Evolutionary conservation across 1,140 invertebrate species (phyloP).

Genomic region (Drosophila triauraria): DNA sequence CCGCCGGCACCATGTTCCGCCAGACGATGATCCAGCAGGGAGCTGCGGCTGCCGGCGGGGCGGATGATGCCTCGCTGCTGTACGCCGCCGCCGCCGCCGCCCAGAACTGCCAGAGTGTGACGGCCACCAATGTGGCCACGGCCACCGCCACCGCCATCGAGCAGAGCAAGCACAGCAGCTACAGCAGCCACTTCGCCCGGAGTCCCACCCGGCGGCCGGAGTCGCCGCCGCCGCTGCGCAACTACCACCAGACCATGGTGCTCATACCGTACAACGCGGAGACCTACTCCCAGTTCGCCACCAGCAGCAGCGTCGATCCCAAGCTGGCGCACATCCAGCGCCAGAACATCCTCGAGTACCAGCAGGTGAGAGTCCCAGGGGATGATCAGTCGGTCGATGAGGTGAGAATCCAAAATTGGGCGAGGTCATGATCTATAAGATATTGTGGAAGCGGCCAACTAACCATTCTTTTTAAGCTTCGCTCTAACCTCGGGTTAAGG

Average conservation of each 20-base stretch:
- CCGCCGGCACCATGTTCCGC: constrained; percentile 83
- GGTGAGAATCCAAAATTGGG: constrained; percentile 13
- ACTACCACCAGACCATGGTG: constrained; percentile 90
- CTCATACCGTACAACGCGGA: constrained; percentile 90
- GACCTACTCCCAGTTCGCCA: constrained; percentile 83
- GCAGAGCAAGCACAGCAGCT: constrained; percentile 82
- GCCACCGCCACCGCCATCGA: constrained; percentile 67
- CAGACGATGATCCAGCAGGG: constrained; percentile 83
- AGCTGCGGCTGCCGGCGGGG: constrained; percentile 27
- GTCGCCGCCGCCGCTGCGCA: constrained; percentile 88
- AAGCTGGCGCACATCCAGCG: constrained; percentile 78
- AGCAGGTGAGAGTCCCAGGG: constrained; percentile 70
- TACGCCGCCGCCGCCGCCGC: constrained; percentile 68
- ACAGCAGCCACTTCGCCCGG: constrained; percentile 79
- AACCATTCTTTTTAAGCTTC: not conserved
- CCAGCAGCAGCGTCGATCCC: constrained; percentile 74
- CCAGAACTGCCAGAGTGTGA: constrained; percentile 81
- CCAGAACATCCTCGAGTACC: constrained; percentile 84
- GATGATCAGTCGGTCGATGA: constrained; percentile 3
- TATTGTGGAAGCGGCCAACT: not conserved
- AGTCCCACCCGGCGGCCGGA: constrained; percentile 86
- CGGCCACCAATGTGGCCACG: constrained; percentile 55
- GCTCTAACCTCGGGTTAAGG: not conserved
- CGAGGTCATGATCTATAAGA: not conserved
- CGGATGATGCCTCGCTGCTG: constrained; percentile 71